Evolutionary conservation across 2,113 vertebrate genomes (phyloP), one percentile per base, ranked within the genome.

Genomic region (Crotalus horridus): DNA sequence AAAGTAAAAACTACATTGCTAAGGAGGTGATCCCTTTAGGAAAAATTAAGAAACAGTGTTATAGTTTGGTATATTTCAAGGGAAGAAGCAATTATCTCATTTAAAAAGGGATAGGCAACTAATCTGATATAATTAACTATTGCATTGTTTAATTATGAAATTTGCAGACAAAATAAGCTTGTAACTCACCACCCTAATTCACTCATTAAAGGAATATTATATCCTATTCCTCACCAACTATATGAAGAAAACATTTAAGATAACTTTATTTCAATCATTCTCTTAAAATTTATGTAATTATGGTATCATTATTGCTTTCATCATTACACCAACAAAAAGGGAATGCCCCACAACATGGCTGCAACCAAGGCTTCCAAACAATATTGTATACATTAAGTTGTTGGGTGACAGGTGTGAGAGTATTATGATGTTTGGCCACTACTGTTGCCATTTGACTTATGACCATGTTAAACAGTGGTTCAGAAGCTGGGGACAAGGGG

Each of bases 291-390:
- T 92, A 87, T n/a, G 94, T 93, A n/a, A 1, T 46, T 6, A 21
- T 2, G 0, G 69, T 39, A 3, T 6, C 54, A 51, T 74, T 89
- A 59, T 5, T 54, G 15, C 85, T 93, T 93, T 95, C 94, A 85
- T 96, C 94, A 3, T 93, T 48, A 92, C 98, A 99, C 94, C 97
- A 97, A 64, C 98, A 99, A 95, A 98, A 98, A 0, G 98, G 99
- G 95, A 99, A 99, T 0, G 93, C 97, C 13, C 99, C 98, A 91
- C 98, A 99, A 97, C 98, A 99, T 0, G 98, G 98, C 96, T 99
- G 98, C 43, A 99, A 96, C 98, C 98, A 98, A 0, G 98, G 98
- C 89, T 96, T 98, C 98, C 99, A 99, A 6, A 98, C 56, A 0
- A 94, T 96, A 20, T 98, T 98, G 26, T 95, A 90, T 46, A 69